Evolutionary conservation across 2,888 invertebrate species (phyloP), one percentile per base, ranked within the genome.

Genomic region (Drosophila eohydei): DNA sequence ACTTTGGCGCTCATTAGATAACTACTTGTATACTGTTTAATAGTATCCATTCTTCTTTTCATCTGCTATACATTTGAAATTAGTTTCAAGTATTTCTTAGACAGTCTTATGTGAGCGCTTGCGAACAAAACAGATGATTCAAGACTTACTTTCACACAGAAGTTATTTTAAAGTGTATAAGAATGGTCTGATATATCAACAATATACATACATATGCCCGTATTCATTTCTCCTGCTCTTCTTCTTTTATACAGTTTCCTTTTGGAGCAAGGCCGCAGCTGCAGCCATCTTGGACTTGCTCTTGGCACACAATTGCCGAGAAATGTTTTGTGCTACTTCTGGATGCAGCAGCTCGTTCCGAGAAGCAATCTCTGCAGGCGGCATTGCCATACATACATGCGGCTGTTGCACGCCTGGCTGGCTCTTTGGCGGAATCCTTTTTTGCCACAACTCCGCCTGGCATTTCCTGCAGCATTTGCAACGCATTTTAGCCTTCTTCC

Each of bases 341-440:
- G 70, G 52, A 50, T 44, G 74, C 62, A 60, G 51, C 58, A 60
- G 76, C 41, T 41, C 58, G 43, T 38, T 43, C 34, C 16, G 55
- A 40, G 60, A 69, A 43, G 78, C 57, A 80, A 81, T 87, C 89
- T 83, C 89, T 50, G 72, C 75, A 73, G 89, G 68, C 74, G 56
- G 61, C 61, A 51, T 44, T 30, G 70, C 46, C 57, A 40, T 69
- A 52, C 52, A 51, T 50, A 5, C 21, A 78, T 78, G 74, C 65
- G 73, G 80, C 83, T 54, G 66, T 80, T 63, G 70, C 82, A 74
- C 81, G 82, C 68, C 54, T 73, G 81, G 68, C 61, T 83, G 71
- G 65, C 59, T 62, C 38, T 28, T 65, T 48, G 61, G 70, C 52
- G 56, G 64, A 61, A 80, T 80, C 77, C 61, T 64, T 63, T 57